Conservation (phyloP, 2,797 vertebrate genomes). For the Paratrypauchen microcephalus region DNA sequence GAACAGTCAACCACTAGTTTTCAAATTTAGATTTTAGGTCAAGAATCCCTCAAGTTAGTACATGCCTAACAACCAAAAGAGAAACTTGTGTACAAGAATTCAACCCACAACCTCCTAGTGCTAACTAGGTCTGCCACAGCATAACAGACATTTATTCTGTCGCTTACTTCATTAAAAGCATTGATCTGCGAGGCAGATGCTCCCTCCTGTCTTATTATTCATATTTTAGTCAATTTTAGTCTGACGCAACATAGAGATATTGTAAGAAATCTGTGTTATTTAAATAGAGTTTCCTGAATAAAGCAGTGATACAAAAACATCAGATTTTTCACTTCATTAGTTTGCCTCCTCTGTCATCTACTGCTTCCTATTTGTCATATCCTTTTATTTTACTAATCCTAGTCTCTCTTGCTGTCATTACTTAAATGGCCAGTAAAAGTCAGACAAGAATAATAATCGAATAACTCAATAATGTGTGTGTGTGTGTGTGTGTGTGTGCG, state of each 20-base stretch:
- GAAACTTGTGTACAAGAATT: neutral
- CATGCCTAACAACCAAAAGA: neutral
- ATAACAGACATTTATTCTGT: neutral
- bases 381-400: neutral
- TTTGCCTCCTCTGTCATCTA: constrained; percentile 6
- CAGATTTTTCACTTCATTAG: neutral
- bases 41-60: neutral
- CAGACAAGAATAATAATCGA: no score
- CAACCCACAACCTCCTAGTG: neutral
- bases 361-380: constrained; percentile 1
- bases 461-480: no score
- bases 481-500: no score
- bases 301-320: constrained; percentile 12
- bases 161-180: constrained; percentile 12
- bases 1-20: neutral
- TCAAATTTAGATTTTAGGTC: neutral
- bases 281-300: neutral
- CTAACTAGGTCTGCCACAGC: neutral
- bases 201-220: constrained; percentile 20
- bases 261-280: constrained; percentile 40
- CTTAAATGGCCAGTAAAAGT: neutral
- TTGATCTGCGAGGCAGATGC: constrained; percentile 15
- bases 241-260: constrained; percentile 45
- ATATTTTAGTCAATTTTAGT: constrained; percentile 22
- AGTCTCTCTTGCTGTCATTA: constrained; percentile 8